A percentile compares a stretch with the other conserved stretches of the same genome.
Evolutionary conservation across 2,113 vertebrate genomes (phyloP).

Genomic region (Nicator chloris): DNA sequence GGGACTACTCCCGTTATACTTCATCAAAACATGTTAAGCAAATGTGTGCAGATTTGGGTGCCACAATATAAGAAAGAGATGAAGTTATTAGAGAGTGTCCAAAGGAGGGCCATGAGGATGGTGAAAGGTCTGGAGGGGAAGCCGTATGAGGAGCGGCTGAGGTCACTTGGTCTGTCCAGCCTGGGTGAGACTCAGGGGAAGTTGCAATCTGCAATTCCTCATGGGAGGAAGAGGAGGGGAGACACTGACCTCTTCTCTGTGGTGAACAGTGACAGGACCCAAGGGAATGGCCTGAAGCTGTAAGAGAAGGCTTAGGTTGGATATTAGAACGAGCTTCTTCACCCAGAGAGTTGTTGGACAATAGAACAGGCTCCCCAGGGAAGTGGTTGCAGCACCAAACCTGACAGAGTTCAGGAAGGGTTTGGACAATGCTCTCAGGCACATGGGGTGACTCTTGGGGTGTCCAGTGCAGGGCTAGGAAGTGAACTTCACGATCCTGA

Average conservation of each 20-base stretch:
- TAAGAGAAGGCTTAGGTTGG: too few relatives aligned
- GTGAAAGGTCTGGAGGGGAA: not conserved
- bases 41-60: not conserved
- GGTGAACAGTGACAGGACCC: not conserved
- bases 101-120: not conserved
- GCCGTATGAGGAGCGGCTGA: fast-evolving
- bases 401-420: fast-evolving
- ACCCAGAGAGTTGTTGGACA: fast-evolving
- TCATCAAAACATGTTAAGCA: not conserved
- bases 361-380: not conserved
- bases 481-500: fast-evolving
- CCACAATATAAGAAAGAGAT: not conserved
- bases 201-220: not conserved
- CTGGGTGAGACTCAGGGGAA: not conserved
- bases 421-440: not conserved
- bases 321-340: not conserved
- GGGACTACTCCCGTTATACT: not conserved
- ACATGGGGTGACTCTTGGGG: not conserved
- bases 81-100: too few relatives aligned
- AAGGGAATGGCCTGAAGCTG: not conserved
- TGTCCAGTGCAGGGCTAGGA: not conserved
- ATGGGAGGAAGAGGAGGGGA: not conserved
- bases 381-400: not conserved
- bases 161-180: not conserved
- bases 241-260: not conserved